Evolutionary conservation across 2,888 invertebrate genomes (phyloP).

Genomic region (Drosophila lutescens): DNA sequence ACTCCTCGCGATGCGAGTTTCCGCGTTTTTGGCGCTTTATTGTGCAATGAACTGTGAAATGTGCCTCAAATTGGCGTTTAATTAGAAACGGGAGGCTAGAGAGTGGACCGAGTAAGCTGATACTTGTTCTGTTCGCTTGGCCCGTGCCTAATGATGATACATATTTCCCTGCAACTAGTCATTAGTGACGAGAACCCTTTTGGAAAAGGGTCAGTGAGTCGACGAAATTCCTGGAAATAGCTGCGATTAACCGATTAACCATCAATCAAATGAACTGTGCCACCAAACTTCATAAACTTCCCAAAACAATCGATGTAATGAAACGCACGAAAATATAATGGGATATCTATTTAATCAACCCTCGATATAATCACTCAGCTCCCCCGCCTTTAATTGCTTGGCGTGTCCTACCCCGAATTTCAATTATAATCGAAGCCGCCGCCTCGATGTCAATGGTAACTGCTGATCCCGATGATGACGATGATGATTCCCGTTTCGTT

Average conservation of each 20-base stretch:
- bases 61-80: conserved; percentile 67
- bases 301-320: conserved; percentile 1
- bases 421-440: conserved; percentile 61
- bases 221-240: conserved; percentile 37
- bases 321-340: conserved; percentile 12
- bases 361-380: conserved; percentile 17
- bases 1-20: conserved; percentile 35
- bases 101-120: conserved; percentile 45
- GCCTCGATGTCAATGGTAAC: conserved; percentile 60
- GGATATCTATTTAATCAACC: conserved; percentile 32
- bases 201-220: conserved; percentile 64
- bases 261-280: conserved; percentile 29
- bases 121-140: conserved; percentile 40
- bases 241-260: conserved; percentile 21
- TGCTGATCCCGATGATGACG: conserved; percentile 43
- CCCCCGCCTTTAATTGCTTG: conserved; percentile 22
- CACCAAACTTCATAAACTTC: conserved; percentile 10
- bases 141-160: conserved; percentile 67
- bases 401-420: conserved; percentile 25
- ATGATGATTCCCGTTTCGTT: conserved; percentile 11
- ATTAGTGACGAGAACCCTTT: conserved; percentile 52
- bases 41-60: conserved; percentile 73
- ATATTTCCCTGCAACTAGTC: conserved; percentile 59
- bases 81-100: conserved; percentile 46
- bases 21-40: conserved; percentile 62